phyloP scores from a whole-genome alignment of 1,140 invertebrate species.

The Apis mellifera region DNA sequence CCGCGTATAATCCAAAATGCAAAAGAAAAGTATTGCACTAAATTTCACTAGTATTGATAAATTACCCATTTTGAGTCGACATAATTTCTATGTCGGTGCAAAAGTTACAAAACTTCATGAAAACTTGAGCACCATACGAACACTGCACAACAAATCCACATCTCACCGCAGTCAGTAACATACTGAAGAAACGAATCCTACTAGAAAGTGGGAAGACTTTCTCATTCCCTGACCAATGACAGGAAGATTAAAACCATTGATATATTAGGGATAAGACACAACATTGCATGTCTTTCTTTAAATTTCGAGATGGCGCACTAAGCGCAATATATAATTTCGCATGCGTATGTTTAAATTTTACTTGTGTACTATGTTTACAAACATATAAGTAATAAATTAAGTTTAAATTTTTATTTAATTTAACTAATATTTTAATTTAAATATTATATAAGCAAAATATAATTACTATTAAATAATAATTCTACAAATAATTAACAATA shows the following conservation, averaged over 20 bases:
- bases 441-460: neutral
- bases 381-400: too few relatives aligned
- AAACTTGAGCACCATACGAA: conserved; percentile 42
- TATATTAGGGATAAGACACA: conserved; percentile 28
- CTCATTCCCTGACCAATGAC: conserved; percentile 13
- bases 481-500: neutral
- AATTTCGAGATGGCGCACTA: conserved; percentile 29
- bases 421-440: neutral
- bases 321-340: neutral
- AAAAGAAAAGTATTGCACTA: conserved; percentile 71
- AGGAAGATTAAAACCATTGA: conserved; percentile 32
- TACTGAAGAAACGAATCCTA: conserved; percentile 59
- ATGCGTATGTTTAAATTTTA: neutral
- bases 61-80: conserved; percentile 77
- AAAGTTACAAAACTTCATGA: conserved; percentile 51
- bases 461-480: neutral
- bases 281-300: conserved; percentile 14
- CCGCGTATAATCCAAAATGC: conserved; percentile 75
- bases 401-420: neutral
- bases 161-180: conserved; percentile 56
- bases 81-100: conserved; percentile 70
- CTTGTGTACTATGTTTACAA: neutral
- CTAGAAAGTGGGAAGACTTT: conserved; percentile 43
- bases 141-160: conserved; percentile 51
- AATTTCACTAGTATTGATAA: conserved; percentile 75